Evolutionary conservation across 2,888 invertebrate genomes (phyloP).

Genomic region (Congeria kusceri): DNA sequence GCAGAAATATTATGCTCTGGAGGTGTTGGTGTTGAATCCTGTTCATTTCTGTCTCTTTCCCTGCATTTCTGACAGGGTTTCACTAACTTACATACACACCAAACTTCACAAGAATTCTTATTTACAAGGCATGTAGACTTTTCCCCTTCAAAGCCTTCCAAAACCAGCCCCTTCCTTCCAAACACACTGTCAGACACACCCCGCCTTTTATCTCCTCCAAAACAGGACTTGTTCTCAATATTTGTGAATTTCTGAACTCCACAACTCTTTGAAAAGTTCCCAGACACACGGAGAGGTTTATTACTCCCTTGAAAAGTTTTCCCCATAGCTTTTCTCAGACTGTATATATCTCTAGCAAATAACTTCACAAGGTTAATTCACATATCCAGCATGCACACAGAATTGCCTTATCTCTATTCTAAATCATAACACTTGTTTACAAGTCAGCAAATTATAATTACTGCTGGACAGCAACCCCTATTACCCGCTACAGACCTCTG

Average conservation of each 20-base stretch:
- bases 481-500: too few relatives aligned
- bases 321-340: constrained; percentile 27
- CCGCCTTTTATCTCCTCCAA: neutral
- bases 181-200: neutral
- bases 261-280: too few relatives aligned
- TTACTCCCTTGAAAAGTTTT: constrained; percentile 30
- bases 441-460: too few relatives aligned
- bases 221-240: too few relatives aligned
- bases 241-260: too few relatives aligned
- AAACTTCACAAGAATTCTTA: constrained; percentile 58
- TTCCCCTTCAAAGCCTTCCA: neutral
- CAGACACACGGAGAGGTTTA: constrained; percentile 22
- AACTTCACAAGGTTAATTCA: constrained; percentile 12
- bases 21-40: constrained; percentile 52
- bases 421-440: neutral
- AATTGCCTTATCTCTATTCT: neutral
- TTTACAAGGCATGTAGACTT: neutral
- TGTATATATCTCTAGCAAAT: constrained; percentile 12
- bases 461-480: too few relatives aligned
- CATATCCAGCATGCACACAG: neutral
- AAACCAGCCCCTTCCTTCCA: neutral
- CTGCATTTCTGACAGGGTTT: constrained; percentile 48
- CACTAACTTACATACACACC: constrained; percentile 64
- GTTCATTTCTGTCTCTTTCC: constrained; percentile 17
- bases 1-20: constrained; percentile 18